Base-by-base conservation (phyloP, 2,888 invertebrate genomes). In the Seira musarum region DNA sequence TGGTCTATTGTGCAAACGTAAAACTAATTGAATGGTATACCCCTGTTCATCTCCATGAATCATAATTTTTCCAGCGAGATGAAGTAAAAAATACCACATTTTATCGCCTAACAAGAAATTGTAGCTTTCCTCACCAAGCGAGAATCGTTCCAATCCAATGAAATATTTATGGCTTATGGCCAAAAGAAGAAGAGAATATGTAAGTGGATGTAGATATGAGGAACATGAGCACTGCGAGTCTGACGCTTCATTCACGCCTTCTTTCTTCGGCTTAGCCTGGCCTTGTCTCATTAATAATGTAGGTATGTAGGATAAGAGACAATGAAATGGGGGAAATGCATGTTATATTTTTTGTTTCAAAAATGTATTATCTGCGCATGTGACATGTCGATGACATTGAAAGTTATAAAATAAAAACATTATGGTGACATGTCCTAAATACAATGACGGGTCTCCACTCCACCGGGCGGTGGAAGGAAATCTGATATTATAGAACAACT, bases 301-400 rank as follows among this genome's bases (percentile, higher is more conserved):
- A 49, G 49, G 49, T 49, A 49, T 49, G 49, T 49, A 15, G 49
- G 15, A 49, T 49, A 49, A 49, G 49, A 49, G 49, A 49, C 49
- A 49, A 49, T 49, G 3, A 8, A 49, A 49, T 49, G 49, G 15
- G 15, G 15, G 15, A n/a, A n/a, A 30, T 30, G 30, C 30, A 30
- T 49, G 49, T 15, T 3, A 13, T n/a, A n/a, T n/a, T 8, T 49
- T n/a, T 49, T 49, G 15, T 49, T 49, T 49, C 3, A n/a, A 49
- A 49, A 49, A 13, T 49, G 49, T n/a, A 49, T 13, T 13, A 8
- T 13, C 17, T 8, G 17, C 15, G 6, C 49, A 49, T 8, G 49
- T 49, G 49, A 49, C 49, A 49, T 49, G 49, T n/a, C 49, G 49
- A 49, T 13, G 49, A 49, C 49, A 49, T 49, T 49, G 49, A 49